Evolutionary conservation across 2,888 invertebrate species (phyloP), one percentile per base, ranked within the genome.

Genomic region (Panopea generosa): DNA sequence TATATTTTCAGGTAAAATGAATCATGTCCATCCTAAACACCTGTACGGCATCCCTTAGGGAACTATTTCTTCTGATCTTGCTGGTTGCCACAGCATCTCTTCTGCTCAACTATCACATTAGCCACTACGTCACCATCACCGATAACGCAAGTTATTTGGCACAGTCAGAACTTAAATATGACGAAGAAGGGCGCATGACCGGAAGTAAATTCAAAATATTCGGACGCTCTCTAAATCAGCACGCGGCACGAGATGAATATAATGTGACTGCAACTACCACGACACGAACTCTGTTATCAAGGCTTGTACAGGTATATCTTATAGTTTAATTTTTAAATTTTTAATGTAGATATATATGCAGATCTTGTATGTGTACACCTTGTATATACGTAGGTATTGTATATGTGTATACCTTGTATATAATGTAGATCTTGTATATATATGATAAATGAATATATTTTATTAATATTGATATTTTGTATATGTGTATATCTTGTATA

Each of bases 211-310:
- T 20, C 18, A 52, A n/a, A 50, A 71, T 52, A 26, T 38, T 71
- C 2, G 72, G 65, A 29, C 57, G 72, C 24, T 72, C 72, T 7
- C 33, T 72, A 47, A 72, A 45, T 38, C 65, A 72, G 26, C 72
- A 72, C 55, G 65, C 33, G 53, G 14, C 55, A 66, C n/a, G 6
- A 43, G 24, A 52, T 18, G 18, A 18, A 26, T 29, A 9, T 14
- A 43, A 11, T 1, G n/a, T 24, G 20, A 20, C 11, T 4, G n/a
- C 6, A 6, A 43, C 38, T 16, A 60, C 9, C 6, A 26, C 56
- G n/a, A 11, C 45, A 18, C 27, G 7, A 1, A 45, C 18, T 3
- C 18, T 67, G 20, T 16, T 67, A 14, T 33, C 57, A 7, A 33
- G 43, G 22, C 52, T 68, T n/a, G 38, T n/a, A 11, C 16, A 68